Evolutionary conservation across 2,113 vertebrate genomes (phyloP), one percentile per base, ranked within the genome.

Genomic region (Scopus umbretta): DNA sequence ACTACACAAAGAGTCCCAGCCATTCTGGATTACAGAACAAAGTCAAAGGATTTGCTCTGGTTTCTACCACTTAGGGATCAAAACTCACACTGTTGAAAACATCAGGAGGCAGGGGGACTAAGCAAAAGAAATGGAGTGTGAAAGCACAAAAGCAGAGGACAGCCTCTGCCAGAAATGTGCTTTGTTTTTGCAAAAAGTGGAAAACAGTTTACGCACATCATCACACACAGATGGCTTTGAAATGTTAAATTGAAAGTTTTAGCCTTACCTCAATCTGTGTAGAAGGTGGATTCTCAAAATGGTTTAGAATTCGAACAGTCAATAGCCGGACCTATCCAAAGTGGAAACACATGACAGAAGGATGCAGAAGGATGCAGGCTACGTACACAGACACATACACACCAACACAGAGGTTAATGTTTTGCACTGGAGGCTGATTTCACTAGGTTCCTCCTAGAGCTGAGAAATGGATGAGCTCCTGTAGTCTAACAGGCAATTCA

Each of bases 271-370:
- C 98, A n/a, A 87, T 23, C 52, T 90, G 86, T 32, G 94, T 59
- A 6, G 98, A 97, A 97, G 99, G 98, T 21, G 75, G 96, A 34
- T 97, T 97, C 82, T 98, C 98, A 96, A 99, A 99, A 94, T 99
- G 98, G 80, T 98, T 99, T 94, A 99, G 98, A 94, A 99, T 99
- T 96, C 99, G 98, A 96, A 99, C 67, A 10, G 99, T 99, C 95
- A 99, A 96, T 8, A 99, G 98, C 13, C 99, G 99, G 89, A 99
- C 98, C 99, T 99, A 94, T 70, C 63, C 26, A 75, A 66, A 82
- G 85, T 21, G 65, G 76, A 96, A 95, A 62, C 10, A 29, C 3
- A 22, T 2, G 42, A 96, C 75, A 95, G 85, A 70, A 45, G 34
- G 17, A 47, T 7, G 36, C 38, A 34, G 25, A 9, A 81, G 42